phyloP scores from a whole-genome alignment of 2,888 invertebrate species.

The Scaptomyza reducta region DNA sequence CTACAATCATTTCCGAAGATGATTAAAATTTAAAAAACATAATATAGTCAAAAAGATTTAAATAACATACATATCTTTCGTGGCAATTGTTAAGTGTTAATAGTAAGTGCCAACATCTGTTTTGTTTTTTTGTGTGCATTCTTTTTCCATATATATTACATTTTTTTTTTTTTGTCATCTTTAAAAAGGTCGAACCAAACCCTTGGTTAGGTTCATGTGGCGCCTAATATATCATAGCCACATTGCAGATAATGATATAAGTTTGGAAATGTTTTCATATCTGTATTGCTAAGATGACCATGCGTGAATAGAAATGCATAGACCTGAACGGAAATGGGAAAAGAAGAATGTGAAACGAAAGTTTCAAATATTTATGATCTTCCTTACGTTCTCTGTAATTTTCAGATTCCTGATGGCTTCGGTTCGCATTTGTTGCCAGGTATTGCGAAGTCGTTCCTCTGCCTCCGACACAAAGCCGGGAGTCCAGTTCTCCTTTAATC shows the following conservation, averaged over 20 bases:
- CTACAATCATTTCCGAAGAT: neutral
- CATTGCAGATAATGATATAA: slow-evolving; percentile 71
- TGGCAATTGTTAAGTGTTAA: neutral
- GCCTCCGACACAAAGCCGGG: slow-evolving; percentile 83
- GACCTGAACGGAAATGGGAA: slow-evolving; percentile 59
- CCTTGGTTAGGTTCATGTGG: slow-evolving; percentile 16
- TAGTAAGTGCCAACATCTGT: slow-evolving; percentile 1
- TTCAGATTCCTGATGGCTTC: slow-evolving; percentile 72
- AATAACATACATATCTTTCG: slow-evolving; percentile 4
- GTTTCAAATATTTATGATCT: neutral
- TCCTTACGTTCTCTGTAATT: slow-evolving; percentile 75
- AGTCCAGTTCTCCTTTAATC: slow-evolving; percentile 75
- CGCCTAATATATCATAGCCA: slow-evolving; percentile 61
- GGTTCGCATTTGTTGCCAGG: slow-evolving; percentile 74
- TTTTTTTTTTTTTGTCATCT: neutral
- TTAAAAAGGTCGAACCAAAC: slow-evolving; percentile 5
- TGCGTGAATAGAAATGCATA: slow-evolving; percentile 73
- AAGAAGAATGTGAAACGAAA: neutral
- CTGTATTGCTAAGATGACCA: slow-evolving; percentile 80
- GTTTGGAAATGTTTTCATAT: slow-evolving; percentile 80
- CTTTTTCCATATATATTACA: neutral
- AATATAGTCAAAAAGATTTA: slow-evolving; percentile 14
- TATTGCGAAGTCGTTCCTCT: slow-evolving; percentile 88
- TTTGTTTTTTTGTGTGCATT: neutral
- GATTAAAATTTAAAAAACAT: slow-evolving; percentile 17